Evolutionary conservation across 2,888 invertebrate genomes (phyloP).

Genomic region (Osedax fenrisi): DNA sequence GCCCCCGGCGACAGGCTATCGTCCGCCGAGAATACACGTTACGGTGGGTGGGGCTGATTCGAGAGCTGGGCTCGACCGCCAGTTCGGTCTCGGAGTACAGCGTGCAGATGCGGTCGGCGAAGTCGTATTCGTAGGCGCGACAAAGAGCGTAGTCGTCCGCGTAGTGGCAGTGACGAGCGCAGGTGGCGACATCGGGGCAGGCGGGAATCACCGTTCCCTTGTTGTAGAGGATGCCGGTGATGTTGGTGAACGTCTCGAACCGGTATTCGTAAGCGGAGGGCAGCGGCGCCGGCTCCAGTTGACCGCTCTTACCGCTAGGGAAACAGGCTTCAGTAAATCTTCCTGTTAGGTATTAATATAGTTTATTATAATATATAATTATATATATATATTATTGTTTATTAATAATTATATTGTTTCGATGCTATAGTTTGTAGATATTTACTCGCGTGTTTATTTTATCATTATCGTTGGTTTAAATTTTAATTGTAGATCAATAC

Average conservation of each 20-base stretch:
- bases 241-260: background rate
- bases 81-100: background rate
- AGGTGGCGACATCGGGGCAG: background rate
- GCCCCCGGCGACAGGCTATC: background rate
- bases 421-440: too few relatives aligned
- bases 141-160: background rate
- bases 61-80: background rate
- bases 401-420: too few relatives aligned
- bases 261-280: background rate
- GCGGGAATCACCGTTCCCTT: background rate
- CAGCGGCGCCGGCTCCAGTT: too few relatives aligned
- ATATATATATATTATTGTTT: too few relatives aligned
- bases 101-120: background rate
- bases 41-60: background rate
- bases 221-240: background rate
- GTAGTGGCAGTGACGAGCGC: background rate
- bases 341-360: too few relatives aligned
- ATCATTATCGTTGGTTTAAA: too few relatives aligned
- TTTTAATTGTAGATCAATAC: too few relatives aligned
- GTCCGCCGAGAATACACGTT: background rate
- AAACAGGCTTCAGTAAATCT: too few relatives aligned
- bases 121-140: background rate
- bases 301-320: too few relatives aligned
- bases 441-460: too few relatives aligned
- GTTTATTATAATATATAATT: too few relatives aligned